Conservation (phyloP, 2,797 vertebrate species). For the Pelochelys cantorii region DNA sequence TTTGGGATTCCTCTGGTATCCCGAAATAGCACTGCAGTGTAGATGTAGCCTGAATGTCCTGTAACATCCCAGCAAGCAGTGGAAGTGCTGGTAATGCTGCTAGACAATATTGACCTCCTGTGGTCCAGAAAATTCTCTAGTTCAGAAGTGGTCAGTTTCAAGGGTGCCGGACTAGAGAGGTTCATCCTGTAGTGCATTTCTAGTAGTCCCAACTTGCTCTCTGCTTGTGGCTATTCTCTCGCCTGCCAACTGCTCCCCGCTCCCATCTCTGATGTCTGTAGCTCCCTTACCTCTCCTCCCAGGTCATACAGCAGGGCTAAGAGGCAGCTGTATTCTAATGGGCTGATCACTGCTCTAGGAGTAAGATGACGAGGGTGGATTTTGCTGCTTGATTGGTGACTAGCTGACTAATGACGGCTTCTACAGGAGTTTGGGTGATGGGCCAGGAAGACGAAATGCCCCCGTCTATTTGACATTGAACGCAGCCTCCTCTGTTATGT, state of each 20-base stretch:
- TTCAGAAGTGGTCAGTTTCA: too few relatives aligned
- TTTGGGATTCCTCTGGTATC: too few relatives aligned
- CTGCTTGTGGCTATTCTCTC: not conserved
- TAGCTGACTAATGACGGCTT: not conserved
- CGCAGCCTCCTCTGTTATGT: not conserved
- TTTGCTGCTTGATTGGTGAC: too few relatives aligned
- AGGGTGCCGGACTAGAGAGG: too few relatives aligned
- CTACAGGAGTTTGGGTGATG: not conserved
- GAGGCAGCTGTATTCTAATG: not conserved
- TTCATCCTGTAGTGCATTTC: not conserved
- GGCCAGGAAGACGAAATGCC: not conserved
- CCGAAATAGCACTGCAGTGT: too few relatives aligned
- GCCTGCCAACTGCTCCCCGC: not conserved
- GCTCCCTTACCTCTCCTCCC: fast-evolving
- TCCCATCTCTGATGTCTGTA: not conserved
- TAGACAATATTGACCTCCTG: too few relatives aligned
- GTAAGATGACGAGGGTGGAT: not conserved
- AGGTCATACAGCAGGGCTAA: too few relatives aligned
- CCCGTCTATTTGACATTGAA: not conserved
- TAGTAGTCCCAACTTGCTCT: not conserved
- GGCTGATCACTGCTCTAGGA: not conserved
- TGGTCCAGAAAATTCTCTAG: too few relatives aligned
- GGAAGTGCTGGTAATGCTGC: too few relatives aligned
- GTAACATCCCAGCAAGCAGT: too few relatives aligned
- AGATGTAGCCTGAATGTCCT: too few relatives aligned